These are phyloP conservation scores for Gambusia holbrooki DNA, from an alignment of 2,113 vertebrate genomes.

Conservation along the genomic window DNA sequence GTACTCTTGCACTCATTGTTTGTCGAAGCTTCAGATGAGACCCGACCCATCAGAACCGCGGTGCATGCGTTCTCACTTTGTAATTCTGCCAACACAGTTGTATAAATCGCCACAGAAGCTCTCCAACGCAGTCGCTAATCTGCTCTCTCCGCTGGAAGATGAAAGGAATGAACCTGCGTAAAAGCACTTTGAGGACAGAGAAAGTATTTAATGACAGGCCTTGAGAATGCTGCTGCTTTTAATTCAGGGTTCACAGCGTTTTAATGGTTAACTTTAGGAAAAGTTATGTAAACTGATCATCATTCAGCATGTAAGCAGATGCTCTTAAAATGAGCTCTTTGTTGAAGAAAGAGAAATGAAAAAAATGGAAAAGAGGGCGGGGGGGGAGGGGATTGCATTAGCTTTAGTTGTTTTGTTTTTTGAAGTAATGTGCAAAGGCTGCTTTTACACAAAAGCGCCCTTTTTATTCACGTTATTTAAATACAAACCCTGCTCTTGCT, in stretches of 20 bases:
- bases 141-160: constrained; percentile 17
- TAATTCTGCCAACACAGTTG: constrained; percentile 2
- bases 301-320: not conserved
- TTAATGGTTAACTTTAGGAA: constrained; percentile 18
- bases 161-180: constrained; percentile 11
- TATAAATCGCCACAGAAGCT: constrained; percentile 34
- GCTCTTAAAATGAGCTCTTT: constrained; percentile 12
- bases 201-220: constrained; percentile 36
- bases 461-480: not conserved
- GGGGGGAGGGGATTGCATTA: constrained; percentile 5
- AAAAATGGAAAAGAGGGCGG: no score
- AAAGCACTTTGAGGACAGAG: constrained; percentile 8
- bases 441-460: not conserved
- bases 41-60: constrained; percentile 1
- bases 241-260: constrained; percentile 18
- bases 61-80: constrained; percentile 9
- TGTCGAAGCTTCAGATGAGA: constrained; percentile 12
- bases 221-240: constrained; percentile 14
- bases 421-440: not conserved
- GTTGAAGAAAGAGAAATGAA: not conserved
- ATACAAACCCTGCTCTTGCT: not conserved
- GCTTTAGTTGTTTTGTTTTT: not conserved
- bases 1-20: not conserved
- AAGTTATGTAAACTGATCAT: constrained; percentile 34
- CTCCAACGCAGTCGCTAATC: constrained; percentile 30